A percentile compares a stretch with the other conserved stretches of the same genome.
Evolutionary conservation across 2,888 invertebrate species (phyloP).

Genomic region (Taphrorychus bicolor): DNA sequence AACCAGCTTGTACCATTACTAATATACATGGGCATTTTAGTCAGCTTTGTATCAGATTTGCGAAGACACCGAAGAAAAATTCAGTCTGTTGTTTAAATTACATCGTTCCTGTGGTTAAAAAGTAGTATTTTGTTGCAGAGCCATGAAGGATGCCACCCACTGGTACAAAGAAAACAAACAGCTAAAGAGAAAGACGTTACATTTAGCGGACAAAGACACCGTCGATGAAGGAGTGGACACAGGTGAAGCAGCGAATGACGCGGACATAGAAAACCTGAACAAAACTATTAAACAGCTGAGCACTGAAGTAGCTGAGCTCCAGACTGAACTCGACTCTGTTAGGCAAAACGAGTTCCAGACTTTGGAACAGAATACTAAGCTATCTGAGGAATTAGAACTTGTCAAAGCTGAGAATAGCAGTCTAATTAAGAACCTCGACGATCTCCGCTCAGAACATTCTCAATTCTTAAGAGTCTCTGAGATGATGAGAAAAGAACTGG

Average conservation of each 20-base stretch:
- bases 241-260: slow-evolving; percentile 63
- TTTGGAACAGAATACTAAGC: slow-evolving; percentile 67
- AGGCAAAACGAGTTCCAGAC: slow-evolving; percentile 75
- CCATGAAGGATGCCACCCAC: slow-evolving; percentile 72
- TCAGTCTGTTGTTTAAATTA: too few species aligned
- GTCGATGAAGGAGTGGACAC: slow-evolving; percentile 64
- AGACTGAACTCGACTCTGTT: slow-evolving; percentile 70
- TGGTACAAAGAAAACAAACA: slow-evolving; percentile 82
- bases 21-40: neutral
- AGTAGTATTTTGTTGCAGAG: too few species aligned
- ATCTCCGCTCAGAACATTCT: slow-evolving; percentile 64
- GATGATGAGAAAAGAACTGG: slow-evolving; percentile 71
- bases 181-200: slow-evolving; percentile 70
- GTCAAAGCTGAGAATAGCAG: slow-evolving; percentile 61
- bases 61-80: too few species aligned
- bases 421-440: slow-evolving; percentile 65
- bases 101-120: too few species aligned
- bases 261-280: slow-evolving; percentile 73
- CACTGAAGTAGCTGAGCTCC: slow-evolving; percentile 69
- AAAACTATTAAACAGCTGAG: slow-evolving; percentile 72
- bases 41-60: neutral
- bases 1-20: neutral
- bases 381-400: slow-evolving; percentile 57
- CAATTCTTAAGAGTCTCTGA: slow-evolving; percentile 71
- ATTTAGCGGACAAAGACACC: slow-evolving; percentile 67